Percentiles rank a stretch among this genome's conserved stretches.
Evolutionary conservation across 1,140 invertebrate species (phyloP).

Genomic region (Trissolcus basalis): DNA sequence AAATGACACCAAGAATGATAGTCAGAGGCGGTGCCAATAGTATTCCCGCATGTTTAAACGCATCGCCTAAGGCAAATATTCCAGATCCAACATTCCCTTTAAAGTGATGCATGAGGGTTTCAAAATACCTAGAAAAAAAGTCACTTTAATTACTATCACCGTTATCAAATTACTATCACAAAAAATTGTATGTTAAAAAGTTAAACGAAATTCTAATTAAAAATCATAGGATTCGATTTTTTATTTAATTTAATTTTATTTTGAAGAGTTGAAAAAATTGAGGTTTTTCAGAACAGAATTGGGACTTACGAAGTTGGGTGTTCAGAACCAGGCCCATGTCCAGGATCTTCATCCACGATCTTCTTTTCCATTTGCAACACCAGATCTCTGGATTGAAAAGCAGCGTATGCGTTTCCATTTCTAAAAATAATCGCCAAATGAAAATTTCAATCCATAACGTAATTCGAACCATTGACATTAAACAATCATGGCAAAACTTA

Average conservation of each 20-base stretch:
- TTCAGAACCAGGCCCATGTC: slow-evolving; percentile 71
- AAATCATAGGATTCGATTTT: too few relatives aligned
- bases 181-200: too few relatives aligned
- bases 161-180: too few relatives aligned
- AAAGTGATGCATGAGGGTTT: slow-evolving; percentile 85
- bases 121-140: slow-evolving; percentile 79
- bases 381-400: slow-evolving; percentile 77
- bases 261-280: too few relatives aligned
- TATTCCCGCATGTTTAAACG: slow-evolving; percentile 84
- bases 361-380: slow-evolving; percentile 73
- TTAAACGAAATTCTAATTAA: too few relatives aligned
- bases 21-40: slow-evolving; percentile 81
- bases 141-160: neutral
- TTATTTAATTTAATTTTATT: too few relatives aligned
- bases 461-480: neutral
- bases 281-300: too few relatives aligned
- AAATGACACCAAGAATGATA: slow-evolving; percentile 81
- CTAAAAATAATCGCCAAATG: slow-evolving; percentile 39
- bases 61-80: slow-evolving; percentile 86
- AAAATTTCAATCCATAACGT: neutral
- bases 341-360: slow-evolving; percentile 54
- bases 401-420: slow-evolving; percentile 69
- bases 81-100: slow-evolving; percentile 87
- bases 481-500: slow-evolving; percentile 43
- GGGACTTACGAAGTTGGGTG: slow-evolving; percentile 78